A percentile compares a stretch with the other conserved stretches of the same genome.
phyloP scores from a whole-genome alignment of 1,140 invertebrate species.

The Aphaenogaster ashmeadi region DNA sequence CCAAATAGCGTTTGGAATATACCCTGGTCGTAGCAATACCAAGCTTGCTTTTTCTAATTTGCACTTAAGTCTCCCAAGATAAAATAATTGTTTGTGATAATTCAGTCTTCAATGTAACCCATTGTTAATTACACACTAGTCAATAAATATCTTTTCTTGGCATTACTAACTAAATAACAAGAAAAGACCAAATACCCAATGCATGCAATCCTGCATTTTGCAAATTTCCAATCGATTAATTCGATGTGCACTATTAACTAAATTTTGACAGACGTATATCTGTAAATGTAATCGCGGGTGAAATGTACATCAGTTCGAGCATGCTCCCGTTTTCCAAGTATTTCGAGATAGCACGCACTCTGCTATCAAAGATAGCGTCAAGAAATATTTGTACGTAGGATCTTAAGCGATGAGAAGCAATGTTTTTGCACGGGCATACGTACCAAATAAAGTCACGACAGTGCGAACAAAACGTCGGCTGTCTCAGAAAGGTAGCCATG shows the following conservation, averaged over 20 bases:
- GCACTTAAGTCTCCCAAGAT: neutral
- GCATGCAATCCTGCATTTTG: constrained; percentile 62
- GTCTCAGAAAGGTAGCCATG: constrained; percentile 99
- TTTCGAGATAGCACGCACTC: constrained; percentile 17
- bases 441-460: constrained; percentile 99
- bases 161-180: constrained; percentile 24
- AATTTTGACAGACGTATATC: neutral
- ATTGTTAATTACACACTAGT: constrained; percentile 18
- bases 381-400: constrained; percentile 60
- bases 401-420: constrained; percentile 45
- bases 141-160: constrained; percentile 29
- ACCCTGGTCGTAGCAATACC: constrained; percentile 13
- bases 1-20: neutral
- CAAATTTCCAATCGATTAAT: constrained; percentile 39
- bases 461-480: constrained; percentile 99
- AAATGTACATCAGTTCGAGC: constrained; percentile 53
- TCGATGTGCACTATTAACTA: constrained; percentile 13
- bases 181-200: constrained; percentile 58
- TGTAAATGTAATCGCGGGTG: neutral
- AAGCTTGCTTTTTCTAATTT: constrained; percentile 21
- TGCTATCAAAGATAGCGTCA: constrained; percentile 45
- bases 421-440: constrained; percentile 76
- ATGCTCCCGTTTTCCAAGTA: constrained; percentile 24
- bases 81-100: neutral
- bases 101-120: neutral